A percentile compares a stretch with the other conserved stretches of the same genome.
These are phyloP conservation scores for Otus scops DNA, from an alignment of 2,797 vertebrate species.

Conservation along the genomic window DNA sequence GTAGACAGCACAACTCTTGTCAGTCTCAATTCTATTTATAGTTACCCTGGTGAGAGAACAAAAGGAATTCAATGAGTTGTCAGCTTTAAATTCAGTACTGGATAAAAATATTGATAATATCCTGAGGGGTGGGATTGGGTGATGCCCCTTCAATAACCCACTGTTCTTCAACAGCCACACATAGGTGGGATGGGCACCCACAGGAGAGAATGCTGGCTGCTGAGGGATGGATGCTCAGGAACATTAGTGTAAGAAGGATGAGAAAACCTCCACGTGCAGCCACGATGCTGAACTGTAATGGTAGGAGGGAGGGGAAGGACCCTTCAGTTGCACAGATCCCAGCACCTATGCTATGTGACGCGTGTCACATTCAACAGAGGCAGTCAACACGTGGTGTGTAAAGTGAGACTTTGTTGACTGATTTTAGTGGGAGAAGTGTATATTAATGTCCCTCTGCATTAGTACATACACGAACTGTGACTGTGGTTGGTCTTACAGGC, in stretches of 20 bases:
- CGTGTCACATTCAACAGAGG: background rate
- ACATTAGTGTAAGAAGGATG: background rate
- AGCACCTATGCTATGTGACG: background rate
- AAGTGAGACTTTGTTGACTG: background rate
- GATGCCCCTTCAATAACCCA: accelerated
- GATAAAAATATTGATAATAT: background rate
- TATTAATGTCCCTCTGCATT: background rate
- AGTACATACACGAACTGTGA: background rate
- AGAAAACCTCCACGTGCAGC: background rate
- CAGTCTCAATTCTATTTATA: background rate
- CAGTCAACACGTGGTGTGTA: background rate
- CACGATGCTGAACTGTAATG: background rate
- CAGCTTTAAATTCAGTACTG: background rate
- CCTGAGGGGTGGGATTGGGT: background rate
- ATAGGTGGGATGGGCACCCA: background rate
- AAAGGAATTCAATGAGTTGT: background rate
- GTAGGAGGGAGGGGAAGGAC: background rate
- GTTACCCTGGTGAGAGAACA: background rate
- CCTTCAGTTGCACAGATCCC: background rate
- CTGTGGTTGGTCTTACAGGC: background rate
- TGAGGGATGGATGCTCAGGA: background rate
- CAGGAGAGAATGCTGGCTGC: background rate
- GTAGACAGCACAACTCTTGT: conserved; percentile 45
- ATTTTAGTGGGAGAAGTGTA: background rate
- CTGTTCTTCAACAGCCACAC: background rate